phyloP scores from a whole-genome alignment of 2,888 invertebrate genomes.

The Phania funesta region DNA sequence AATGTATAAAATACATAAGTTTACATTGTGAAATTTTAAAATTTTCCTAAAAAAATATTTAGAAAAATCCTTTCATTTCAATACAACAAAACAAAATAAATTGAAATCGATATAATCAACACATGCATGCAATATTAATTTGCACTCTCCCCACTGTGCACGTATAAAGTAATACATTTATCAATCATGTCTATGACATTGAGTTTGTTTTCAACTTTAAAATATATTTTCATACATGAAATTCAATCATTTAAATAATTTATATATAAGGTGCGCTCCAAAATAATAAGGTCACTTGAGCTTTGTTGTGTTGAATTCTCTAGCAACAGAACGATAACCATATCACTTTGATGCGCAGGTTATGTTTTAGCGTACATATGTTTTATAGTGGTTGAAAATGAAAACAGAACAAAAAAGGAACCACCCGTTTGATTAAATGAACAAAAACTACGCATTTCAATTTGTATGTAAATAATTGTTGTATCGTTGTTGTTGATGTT shows the following conservation, averaged over 20 bases:
- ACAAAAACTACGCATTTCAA: constrained; percentile 40
- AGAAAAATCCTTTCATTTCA: not conserved
- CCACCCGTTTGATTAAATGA: not conserved
- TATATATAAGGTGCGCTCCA: not conserved
- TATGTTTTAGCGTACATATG: not conserved
- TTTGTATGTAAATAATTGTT: constrained; percentile 45
- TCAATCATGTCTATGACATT: constrained; percentile 44
- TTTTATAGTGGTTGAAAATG: not conserved
- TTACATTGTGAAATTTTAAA: not conserved
- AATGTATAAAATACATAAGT: no score
- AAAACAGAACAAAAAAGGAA: not conserved
- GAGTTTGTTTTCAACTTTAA: constrained; percentile 30
- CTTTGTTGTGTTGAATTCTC: not conserved
- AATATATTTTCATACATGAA: not conserved
- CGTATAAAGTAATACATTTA: not conserved
- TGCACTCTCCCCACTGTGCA: not conserved
- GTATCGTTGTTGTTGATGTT: constrained; percentile 1
- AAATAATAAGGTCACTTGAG: not conserved
- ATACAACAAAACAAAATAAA: not conserved
- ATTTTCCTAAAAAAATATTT: not conserved
- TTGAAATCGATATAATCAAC: not conserved
- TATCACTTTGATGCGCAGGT: not conserved
- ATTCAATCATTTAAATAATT: not conserved
- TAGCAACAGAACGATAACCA: not conserved
- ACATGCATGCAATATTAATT: constrained; percentile 12